Evolutionary conservation across 2,113 vertebrate species (phyloP).

Genomic region (Austrofundulus limnaeus): DNA sequence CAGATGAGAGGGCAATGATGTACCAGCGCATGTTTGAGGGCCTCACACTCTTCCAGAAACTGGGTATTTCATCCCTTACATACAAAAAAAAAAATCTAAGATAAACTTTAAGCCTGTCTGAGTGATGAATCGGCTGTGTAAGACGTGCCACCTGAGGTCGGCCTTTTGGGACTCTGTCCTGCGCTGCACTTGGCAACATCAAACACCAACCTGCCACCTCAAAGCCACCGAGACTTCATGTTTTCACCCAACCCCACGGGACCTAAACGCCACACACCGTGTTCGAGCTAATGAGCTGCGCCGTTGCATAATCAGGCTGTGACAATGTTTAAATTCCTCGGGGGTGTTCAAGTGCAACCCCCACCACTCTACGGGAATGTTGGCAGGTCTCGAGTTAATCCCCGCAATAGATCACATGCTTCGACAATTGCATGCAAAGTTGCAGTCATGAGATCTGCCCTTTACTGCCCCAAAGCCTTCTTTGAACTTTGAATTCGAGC

Average conservation of each 20-base stretch:
- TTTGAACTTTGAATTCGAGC: neutral
- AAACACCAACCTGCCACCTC: neutral
- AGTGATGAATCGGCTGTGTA: neutral
- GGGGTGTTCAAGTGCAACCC: neutral
- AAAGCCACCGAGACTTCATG: constrained; percentile 6
- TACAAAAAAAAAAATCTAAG: too few species aligned
- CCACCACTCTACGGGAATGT: neutral
- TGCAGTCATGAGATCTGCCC: constrained; percentile 19
- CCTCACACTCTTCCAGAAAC: constrained; percentile 52
- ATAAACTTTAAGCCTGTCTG: neutral
- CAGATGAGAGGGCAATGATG: constrained; percentile 61
- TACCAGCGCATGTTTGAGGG: constrained; percentile 77
- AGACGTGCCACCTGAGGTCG: neutral
- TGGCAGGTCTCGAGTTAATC: constrained; percentile 14
- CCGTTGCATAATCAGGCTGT: constrained; percentile 4
- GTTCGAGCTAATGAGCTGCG: constrained; percentile 13
- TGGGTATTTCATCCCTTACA: constrained; percentile 23
- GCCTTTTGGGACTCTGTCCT: constrained; percentile 9
- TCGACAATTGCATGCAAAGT: neutral
- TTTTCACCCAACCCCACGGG: neutral
- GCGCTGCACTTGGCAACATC: constrained; percentile 13
- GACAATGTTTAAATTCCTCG: neutral
- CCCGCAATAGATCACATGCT: constrained; percentile 31
- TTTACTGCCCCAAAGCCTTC: too few species aligned
- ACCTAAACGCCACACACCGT: constrained; percentile 14